Percentiles rank a stretch among this genome's conserved stretches.
Evolutionary conservation across 2,113 vertebrate species (phyloP).

Genomic region (Dromas ardeola): DNA sequence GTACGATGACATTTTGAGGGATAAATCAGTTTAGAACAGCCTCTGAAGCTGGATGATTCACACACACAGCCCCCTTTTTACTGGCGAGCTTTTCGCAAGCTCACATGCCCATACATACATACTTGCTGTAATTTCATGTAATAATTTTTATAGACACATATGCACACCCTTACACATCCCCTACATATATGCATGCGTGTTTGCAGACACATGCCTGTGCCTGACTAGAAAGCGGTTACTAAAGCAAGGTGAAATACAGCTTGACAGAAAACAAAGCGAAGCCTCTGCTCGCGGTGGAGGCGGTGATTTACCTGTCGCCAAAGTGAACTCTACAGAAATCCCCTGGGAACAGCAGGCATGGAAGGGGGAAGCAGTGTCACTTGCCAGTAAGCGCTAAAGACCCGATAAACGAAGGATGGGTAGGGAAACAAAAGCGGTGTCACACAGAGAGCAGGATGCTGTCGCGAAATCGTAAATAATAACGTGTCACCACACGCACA

Average conservation of each 20-base stretch:
- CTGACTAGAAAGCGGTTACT: neutral
- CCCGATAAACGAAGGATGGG: neutral
- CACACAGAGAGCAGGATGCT: neutral
- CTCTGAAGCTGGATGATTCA: neutral
- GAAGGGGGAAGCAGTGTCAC: neutral
- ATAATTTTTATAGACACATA: rapidly evolving
- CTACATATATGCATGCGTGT: rapidly evolving
- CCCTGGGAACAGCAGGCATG: rapidly evolving
- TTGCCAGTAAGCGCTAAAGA: no score
- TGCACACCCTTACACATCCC: rapidly evolving
- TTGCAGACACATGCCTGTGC: neutral
- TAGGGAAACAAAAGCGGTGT: rapidly evolving
- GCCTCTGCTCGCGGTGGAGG: neutral
- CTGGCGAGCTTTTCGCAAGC: neutral
- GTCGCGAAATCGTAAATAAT: rapidly evolving
- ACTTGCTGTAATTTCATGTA: neutral
- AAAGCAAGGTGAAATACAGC: neutral
- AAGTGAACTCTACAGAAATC: neutral
- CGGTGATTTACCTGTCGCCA: neutral
- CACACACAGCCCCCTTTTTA: neutral
- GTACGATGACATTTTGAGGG: neutral
- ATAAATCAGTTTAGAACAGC: neutral
- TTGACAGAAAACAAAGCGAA: neutral
- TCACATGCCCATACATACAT: rapidly evolving
- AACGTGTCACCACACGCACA: rapidly evolving